These are phyloP conservation scores for Ditula angustiorana DNA, from an alignment of 2,888 invertebrate genomes.

Conservation along the genomic window DNA sequence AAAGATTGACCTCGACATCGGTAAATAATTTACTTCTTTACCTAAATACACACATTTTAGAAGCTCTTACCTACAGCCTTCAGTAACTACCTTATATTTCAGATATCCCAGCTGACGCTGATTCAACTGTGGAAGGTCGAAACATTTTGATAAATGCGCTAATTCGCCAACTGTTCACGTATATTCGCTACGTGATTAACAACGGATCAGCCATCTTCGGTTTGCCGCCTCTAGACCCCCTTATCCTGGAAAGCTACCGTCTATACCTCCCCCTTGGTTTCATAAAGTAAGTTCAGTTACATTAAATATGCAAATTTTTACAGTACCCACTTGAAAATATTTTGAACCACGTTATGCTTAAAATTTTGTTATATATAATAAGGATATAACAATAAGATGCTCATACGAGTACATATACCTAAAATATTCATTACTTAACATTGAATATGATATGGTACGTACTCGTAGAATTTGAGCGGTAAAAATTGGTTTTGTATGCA, in stretches of 20 bases:
- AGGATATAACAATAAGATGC: no score
- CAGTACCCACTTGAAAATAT: no score
- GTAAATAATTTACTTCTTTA: constrained; percentile 34
- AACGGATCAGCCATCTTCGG: constrained; percentile 63
- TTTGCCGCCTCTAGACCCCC: constrained; percentile 69
- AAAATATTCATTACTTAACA: no score
- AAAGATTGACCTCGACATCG: constrained; percentile 43
- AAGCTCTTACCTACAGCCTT: no score
- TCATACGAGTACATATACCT: no score
- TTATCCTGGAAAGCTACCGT: constrained; percentile 55
- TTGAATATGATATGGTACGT: no score
- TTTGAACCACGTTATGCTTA: no score
- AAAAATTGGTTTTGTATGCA: no score
- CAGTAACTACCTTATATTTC: constrained; percentile 13
- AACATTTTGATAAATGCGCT: constrained; percentile 62
- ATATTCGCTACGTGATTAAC: constrained; percentile 62
- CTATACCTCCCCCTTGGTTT: constrained; percentile 64
- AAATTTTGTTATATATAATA: no score
- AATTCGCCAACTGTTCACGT: constrained; percentile 60
- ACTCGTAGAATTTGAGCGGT: no score
- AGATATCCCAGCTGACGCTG: constrained; percentile 37
- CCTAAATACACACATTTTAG: no score
- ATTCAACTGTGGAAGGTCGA: constrained; percentile 42
- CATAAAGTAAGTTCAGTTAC: constrained; percentile 63
- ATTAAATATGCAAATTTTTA: no score